Conservation (phyloP, 2,113 vertebrate species). For the Jacana jacana region DNA sequence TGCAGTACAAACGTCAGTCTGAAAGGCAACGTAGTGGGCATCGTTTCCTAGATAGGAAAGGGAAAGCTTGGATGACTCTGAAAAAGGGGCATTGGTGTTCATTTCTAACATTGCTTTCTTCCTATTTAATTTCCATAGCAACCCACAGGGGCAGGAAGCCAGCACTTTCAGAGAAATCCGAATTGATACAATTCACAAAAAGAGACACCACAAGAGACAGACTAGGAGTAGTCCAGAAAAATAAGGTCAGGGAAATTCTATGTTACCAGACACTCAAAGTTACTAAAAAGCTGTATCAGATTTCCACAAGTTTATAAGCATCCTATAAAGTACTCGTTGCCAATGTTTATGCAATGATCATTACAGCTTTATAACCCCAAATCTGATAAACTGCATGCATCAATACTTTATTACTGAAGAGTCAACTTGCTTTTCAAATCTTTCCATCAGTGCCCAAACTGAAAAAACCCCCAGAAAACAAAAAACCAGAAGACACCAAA, state of each 20-base stretch:
- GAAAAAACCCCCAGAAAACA: too few species aligned
- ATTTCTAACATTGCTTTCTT: background rate
- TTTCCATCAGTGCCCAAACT: background rate
- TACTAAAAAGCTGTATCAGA: background rate
- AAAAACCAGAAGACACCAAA: too few species aligned
- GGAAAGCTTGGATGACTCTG: background rate
- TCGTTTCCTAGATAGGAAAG: background rate
- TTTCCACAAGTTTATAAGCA: background rate
- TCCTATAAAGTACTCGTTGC: background rate
- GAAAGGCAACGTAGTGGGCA: background rate
- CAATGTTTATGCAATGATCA: background rate
- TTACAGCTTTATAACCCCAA: background rate
- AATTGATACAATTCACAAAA: background rate
- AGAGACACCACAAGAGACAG: background rate
- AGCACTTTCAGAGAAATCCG: background rate
- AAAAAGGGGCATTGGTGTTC: background rate
- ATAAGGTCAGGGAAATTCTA: background rate
- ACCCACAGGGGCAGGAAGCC: background rate
- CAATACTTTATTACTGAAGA: background rate
- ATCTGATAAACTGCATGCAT: background rate
- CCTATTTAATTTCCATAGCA: conserved; percentile 40
- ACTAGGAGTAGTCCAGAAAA: background rate
- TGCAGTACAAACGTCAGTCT: background rate
- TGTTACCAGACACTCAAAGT: background rate
- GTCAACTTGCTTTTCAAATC: background rate